Evolutionary conservation across 2,888 invertebrate genomes (phyloP).

Genomic region (Tanypteryx hageni): DNA sequence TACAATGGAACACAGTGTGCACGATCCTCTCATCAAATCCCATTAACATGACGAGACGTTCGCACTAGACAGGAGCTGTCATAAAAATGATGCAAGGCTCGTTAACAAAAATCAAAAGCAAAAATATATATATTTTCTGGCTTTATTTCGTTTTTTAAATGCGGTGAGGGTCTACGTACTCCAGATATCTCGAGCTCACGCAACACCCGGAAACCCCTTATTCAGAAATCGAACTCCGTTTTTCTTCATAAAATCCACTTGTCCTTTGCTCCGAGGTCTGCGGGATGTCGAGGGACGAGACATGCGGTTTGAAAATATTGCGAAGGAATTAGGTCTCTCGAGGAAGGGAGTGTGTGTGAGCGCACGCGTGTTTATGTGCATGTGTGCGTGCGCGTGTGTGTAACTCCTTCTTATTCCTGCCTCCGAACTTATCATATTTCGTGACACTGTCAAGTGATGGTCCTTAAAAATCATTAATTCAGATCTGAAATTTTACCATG

Average conservation of each 20-base stretch:
- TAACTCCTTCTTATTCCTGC: too few relatives aligned
- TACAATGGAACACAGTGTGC: neutral
- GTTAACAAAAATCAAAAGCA: neutral
- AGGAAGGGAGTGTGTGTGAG: too few relatives aligned
- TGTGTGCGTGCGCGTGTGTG: too few relatives aligned
- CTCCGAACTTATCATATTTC: too few relatives aligned
- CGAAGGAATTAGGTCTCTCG: slow-evolving; percentile 33
- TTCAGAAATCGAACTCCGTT: slow-evolving; percentile 1
- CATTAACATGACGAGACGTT: neutral
- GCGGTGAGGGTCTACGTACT: neutral
- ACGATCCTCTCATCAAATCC: neutral
- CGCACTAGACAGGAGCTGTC: neutral
- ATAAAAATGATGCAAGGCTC: neutral
- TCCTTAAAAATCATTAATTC: too few relatives aligned
- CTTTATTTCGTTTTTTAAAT: neutral
- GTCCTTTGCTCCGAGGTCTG: slow-evolving; percentile 14
- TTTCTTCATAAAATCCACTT: neutral
- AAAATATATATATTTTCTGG: neutral
- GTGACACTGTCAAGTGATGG: too few relatives aligned
- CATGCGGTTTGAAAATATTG: slow-evolving; percentile 18
- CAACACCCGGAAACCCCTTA: slow-evolving; percentile 10
- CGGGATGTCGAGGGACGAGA: slow-evolving; percentile 12
- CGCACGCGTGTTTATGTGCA: too few relatives aligned
- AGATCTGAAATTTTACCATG: too few relatives aligned
- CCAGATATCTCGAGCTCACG: neutral